Conservation (phyloP, 2,888 invertebrate genomes). For the Eupeodes luniger region DNA sequence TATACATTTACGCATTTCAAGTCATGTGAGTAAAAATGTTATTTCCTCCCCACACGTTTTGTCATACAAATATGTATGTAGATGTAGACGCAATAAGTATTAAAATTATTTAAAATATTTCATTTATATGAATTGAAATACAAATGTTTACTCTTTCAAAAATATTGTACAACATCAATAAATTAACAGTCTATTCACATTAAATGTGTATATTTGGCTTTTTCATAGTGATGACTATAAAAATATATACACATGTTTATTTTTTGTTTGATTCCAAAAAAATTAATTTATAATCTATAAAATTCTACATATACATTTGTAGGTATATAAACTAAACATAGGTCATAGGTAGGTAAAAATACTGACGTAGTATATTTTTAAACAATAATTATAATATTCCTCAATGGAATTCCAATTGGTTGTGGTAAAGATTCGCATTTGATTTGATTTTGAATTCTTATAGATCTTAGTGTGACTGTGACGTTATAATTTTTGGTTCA, state of each 20-base stretch:
- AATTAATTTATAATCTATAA: slow-evolving; percentile 10
- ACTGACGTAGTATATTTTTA: slow-evolving; percentile 20
- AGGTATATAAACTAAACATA: no score
- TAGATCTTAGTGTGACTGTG: neutral
- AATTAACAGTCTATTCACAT: slow-evolving; percentile 38
- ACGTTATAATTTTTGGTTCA: slow-evolving; percentile 25
- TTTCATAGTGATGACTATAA: neutral
- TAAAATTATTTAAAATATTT: neutral
- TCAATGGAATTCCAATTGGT: slow-evolving; percentile 30
- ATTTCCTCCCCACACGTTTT: slow-evolving; percentile 40
- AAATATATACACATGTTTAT: neutral
- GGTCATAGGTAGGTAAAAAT: no score
- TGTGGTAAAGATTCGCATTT: neutral
- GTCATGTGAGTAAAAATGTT: slow-evolving; percentile 59
- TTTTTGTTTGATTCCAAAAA: slow-evolving; percentile 1
- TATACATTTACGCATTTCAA: slow-evolving; percentile 58
- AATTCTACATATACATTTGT: no score
- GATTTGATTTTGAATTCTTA: neutral
- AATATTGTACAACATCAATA: slow-evolving; percentile 29
- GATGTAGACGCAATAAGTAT: slow-evolving; percentile 41
- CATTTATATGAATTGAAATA: slow-evolving; percentile 18
- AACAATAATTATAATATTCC: neutral
- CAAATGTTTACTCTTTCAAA: slow-evolving; percentile 7
- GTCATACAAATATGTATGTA: slow-evolving; percentile 16
- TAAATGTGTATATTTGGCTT: neutral